Evolutionary conservation across 2,797 vertebrate genomes (phyloP), one percentile per base, ranked within the genome.

Genomic region (Heteromormyrus szaboi): DNA sequence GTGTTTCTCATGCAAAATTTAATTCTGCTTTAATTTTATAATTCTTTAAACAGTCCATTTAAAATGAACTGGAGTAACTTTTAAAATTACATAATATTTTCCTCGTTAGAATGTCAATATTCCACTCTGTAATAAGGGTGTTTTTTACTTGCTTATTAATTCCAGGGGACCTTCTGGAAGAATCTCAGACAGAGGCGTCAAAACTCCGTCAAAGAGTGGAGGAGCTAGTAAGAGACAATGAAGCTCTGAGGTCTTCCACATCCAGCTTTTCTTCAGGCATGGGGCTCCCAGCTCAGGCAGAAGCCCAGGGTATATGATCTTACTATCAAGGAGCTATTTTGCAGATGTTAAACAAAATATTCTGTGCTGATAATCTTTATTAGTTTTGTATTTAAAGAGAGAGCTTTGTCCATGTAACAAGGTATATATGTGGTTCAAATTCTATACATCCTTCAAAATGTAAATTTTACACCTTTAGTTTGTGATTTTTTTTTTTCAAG

Each of bases 141-240:
- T 33, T 53, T 85, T 53, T 85, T 33, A 50, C 14, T 86, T 79
- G 37, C 17, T 17, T 56, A 41, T 54, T 86, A n/a, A 88, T 84
- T 89, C 87, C 91, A 99, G 99, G 99, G 88, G 97, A 99, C 87
- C 95, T 99, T 89, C 93, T 99, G 93, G 98, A 98, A 90, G 98
- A 99, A 92, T 99, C 99, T 41, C 98, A 99, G 86, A 95, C 97
- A 0, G 99, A 99, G 92, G 99, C 98, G 0, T 97, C 96, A 0
- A 96, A 96, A 89, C 96, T 99, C 86, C 95, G 98, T 4, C 98
- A 98, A 94, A 96, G 98, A 88, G 98, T 98, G 0, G 99, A 99
- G 91, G 97, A 98, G 88, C 96, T 99, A 0, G 98, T 98, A 89
- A 96, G 97, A 90, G 98, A 99, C 94, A 97, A 96, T 9, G 97